A percentile compares a stretch with the other conserved stretches of the same genome.
Evolutionary conservation across 1,140 invertebrate species (phyloP).

Genomic region (Drosophila arizonae): DNA sequence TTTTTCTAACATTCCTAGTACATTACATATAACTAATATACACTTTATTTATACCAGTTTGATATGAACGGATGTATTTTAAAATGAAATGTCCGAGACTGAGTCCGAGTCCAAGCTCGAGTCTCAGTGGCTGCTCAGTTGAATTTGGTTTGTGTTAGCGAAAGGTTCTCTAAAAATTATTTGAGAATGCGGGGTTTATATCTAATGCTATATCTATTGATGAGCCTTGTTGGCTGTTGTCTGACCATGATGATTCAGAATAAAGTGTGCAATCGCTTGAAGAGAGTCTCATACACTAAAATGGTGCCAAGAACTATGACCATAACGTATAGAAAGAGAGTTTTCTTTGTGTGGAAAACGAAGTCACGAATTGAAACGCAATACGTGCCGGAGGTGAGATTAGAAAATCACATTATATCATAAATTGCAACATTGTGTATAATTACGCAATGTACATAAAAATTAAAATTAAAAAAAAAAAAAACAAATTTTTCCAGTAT

Average conservation of each 20-base stretch:
- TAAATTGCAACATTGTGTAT: not conserved
- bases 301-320: not conserved
- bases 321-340: not conserved
- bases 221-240: not conserved
- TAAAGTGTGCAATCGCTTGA: not conserved
- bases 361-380: not conserved
- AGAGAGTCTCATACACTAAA: not conserved
- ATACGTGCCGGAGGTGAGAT: slow-evolving; percentile 6
- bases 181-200: not conserved
- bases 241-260: not conserved
- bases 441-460: not conserved
- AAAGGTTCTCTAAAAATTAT: not conserved
- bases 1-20: too few relatives aligned
- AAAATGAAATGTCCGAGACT: not conserved
- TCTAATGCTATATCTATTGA: not conserved
- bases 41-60: not conserved
- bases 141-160: not conserved
- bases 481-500: too few relatives aligned
- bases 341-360: not conserved
- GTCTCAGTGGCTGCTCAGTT: not conserved
- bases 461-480: not conserved
- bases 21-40: not conserved
- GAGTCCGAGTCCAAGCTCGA: not conserved
- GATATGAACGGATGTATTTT: slow-evolving; percentile 1
- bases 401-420: not conserved